Base-by-base conservation (phyloP, 2,113 vertebrate species). In the Proteles cristata region DNA sequence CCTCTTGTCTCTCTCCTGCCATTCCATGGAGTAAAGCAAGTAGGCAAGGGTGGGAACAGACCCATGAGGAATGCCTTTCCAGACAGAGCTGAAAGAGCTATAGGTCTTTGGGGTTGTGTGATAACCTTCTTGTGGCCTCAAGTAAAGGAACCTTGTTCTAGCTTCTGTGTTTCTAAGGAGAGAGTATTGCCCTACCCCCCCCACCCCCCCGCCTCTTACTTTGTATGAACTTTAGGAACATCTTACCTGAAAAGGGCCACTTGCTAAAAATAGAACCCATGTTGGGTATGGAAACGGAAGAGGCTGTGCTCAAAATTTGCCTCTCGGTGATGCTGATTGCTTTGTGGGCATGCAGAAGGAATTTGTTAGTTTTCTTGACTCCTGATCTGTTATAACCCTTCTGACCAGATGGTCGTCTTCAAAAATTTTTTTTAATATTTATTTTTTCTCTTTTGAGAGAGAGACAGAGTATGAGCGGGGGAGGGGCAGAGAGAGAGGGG, bases 141-240 rank as follows among this genome's bases (percentile, higher is more conserved):
- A 95, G 79, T 95, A 97, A 96, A 96, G 93, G 79, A 66, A 87
- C 80, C 63, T 35, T 74, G 23, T 92, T 93, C 91, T 83, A 93
- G 91, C 58, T 91, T 88, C 74, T 71, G 74, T 97, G 14, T 98
- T 88, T 97, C 94, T 63, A 26, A 96, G 96, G 97, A 63, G 21
- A 53, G 14, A 39, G 26, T 17, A 19, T 12, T 17, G 35, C 14
- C 4, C 5, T 4, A 5, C 26, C 7, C 4, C 7, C 23, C 28
- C 39, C 33, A 35, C 71, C 23, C 33, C 12, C 3, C 10, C 11
- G 0, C 61, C 7, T 5, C 7, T 77, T 21, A 11, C 12, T 43
- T 15, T n/a, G 4, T 19, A 6, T n/a, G 35, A 45, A 43, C 28
- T 53, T 71, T 17, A 31, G 74, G 68, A 45, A 26, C 39, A 23